Base-by-base conservation (phyloP, 2,113 vertebrate genomes). In the Triplophysa rosa region DNA sequence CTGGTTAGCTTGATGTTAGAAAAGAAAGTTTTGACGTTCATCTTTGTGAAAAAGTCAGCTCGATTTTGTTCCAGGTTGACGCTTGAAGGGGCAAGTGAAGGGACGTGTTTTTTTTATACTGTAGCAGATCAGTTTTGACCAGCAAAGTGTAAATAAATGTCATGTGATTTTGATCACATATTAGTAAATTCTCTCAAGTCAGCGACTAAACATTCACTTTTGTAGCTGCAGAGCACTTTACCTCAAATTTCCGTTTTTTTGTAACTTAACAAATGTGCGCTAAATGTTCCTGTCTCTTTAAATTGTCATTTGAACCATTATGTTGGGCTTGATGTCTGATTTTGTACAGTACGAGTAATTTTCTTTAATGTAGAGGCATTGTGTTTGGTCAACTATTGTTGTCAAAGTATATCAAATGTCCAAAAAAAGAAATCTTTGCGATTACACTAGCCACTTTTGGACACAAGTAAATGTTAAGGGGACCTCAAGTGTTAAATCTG, bases 391-490 rank as follows among this genome's bases (percentile, higher is more conserved):
- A 58, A 58, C 5, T 58, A 52, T 52, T 52, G 54, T n/a, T n/a
- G 42, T 45, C 42, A 21, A 78, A 68, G 82, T 65, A 33, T n/a
- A 74, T 59, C 80, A 45, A 45, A 17, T 37, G 33, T 37, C 33
- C 33, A 7, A 58, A 56, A 24, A 66, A 23, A 49, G 10, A 23
- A 37, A 80, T 79, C 21, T 23, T 81, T 80, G 84, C 84, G 80
- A 75, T 81, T 81, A 87, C 76, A 83, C 77, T 63, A 73, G 87
- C 45, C 59, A 69, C 80, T 80, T 85, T 85, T 84, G 85, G 80
- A 70, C 75, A 86, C 84, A 86, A 90, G 88, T 65, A 85, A 84
- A 85, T 63, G 65, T 54, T 73, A 68, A 82, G 83, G 88, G 79
- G 56, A 10, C 69, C 79, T 59, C 52, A 45, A 69, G 69, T 85